phyloP scores from a whole-genome alignment of 2,113 vertebrate species.

The Candoia aspera region DNA sequence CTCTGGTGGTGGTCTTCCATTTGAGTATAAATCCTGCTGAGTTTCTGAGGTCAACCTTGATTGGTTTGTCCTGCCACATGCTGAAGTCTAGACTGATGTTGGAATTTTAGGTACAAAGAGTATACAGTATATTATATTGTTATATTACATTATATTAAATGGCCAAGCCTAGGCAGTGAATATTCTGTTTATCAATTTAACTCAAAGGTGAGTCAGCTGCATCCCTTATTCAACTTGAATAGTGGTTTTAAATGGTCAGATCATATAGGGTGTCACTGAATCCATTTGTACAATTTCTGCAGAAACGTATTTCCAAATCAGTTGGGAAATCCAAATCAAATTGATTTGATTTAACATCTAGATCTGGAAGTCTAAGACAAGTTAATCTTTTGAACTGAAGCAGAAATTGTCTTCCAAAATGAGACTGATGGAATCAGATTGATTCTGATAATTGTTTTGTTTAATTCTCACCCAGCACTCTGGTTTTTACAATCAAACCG shows the following conservation, averaged over 20 bases:
- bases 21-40: background rate
- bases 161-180: background rate
- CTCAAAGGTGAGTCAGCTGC: too few relatives aligned
- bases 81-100: background rate
- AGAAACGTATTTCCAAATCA: too few relatives aligned
- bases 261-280: too few relatives aligned
- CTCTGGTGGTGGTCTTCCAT: background rate
- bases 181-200: too few relatives aligned
- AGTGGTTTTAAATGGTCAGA: too few relatives aligned
- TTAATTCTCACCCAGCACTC: background rate
- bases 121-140: background rate
- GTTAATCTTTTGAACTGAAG: background rate
- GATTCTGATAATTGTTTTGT: background rate
- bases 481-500: background rate
- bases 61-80: background rate
- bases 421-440: background rate
- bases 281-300: too few relatives aligned
- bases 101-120: too few relatives aligned
- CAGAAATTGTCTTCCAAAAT: background rate
- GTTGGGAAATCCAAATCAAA: background rate
- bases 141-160: background rate
- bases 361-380: background rate
- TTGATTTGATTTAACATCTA: background rate
- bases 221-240: too few relatives aligned
- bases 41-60: background rate